A percentile compares a stretch with the other conserved stretches of the same genome.
Conservation (phyloP, 2,113 vertebrate genomes). For the Leptobrachium ailaonicum region DNA sequence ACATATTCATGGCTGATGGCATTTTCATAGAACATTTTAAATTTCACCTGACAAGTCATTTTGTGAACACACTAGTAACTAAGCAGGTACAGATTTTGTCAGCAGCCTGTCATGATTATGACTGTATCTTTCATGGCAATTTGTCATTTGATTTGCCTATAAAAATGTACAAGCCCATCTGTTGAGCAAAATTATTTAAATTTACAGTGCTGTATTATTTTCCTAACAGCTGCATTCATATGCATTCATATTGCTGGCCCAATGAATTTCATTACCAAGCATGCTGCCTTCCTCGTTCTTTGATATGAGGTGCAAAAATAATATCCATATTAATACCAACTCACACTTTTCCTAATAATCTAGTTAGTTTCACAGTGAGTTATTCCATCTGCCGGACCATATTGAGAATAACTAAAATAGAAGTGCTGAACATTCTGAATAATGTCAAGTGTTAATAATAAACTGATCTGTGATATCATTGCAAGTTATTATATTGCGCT, state of each 20-base stretch:
- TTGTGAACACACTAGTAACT: conserved; percentile 15
- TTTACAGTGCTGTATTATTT: conserved; percentile 33
- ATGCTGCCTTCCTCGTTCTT: conserved; percentile 10
- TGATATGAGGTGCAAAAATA: background rate
- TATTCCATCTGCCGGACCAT: conserved; percentile 13
- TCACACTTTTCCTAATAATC: background rate
- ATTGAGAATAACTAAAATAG: conserved; percentile 12
- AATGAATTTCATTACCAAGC: conserved; percentile 41
- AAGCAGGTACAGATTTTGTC: conserved; percentile 22
- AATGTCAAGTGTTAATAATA: background rate
- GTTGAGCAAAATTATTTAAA: conserved; percentile 27
- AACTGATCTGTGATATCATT: too few species aligned
- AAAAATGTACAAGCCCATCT: conserved; percentile 44
- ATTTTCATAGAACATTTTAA: conserved; percentile 18
- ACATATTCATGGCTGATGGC: conserved; percentile 1
- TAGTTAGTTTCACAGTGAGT: conserved; percentile 15
- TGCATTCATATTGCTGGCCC: background rate
- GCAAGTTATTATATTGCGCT: too few species aligned
- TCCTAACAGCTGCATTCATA: conserved; percentile 31
- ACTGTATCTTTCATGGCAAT: conserved; percentile 34
- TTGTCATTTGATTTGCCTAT: conserved; percentile 41
- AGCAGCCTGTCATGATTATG: conserved; percentile 22
- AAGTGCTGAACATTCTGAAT: background rate
- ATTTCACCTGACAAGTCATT: conserved; percentile 26
- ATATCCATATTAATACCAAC: conserved; percentile 14